A percentile compares a stretch with the other conserved stretches of the same genome.
phyloP scores from a whole-genome alignment of 2,888 invertebrate genomes.

The Rhyacophila evoluta region DNA sequence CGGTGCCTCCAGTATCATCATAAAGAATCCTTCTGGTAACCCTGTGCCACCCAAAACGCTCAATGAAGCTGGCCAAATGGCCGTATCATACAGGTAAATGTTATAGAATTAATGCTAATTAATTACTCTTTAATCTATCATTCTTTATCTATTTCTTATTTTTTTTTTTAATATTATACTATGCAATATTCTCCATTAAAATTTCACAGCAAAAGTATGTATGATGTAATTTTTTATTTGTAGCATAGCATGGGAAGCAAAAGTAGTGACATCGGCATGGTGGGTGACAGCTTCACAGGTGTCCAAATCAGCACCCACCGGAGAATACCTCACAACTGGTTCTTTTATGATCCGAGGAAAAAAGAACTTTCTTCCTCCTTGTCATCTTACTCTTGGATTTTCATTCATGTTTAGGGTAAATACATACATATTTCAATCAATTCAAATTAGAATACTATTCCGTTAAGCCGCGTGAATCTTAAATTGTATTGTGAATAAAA shows the following conservation, averaged over 20 bases:
- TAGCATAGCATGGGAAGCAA: conserved; percentile 98
- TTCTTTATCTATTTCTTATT: no score
- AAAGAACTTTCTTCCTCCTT: conserved; percentile 96
- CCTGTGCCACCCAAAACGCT: conserved; percentile 94
- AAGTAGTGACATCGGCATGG: conserved; percentile 95
- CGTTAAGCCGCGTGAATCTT: no score
- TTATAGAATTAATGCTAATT: background rate
- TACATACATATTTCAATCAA: no score
- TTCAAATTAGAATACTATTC: no score
- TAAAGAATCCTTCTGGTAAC: conserved; percentile 83
- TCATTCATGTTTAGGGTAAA: conserved; percentile 84
- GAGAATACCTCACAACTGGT: conserved; percentile 96
- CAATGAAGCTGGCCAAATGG: conserved; percentile 96
- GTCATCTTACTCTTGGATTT: conserved; percentile 92
- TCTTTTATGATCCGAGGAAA: conserved; percentile 98
- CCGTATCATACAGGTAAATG: conserved; percentile 85
- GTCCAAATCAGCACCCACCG: conserved; percentile 96
- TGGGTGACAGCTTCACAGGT: conserved; percentile 98
- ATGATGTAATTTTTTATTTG: no score
- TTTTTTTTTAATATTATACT: no score
- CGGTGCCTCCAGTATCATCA: conserved; percentile 91
- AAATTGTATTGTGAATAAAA: no score
- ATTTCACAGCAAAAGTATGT: no score
- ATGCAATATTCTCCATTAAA: no score
- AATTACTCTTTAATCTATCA: no score